Evolutionary conservation across 2,888 invertebrate genomes (phyloP).

Genomic region (Eupeodes luniger): DNA sequence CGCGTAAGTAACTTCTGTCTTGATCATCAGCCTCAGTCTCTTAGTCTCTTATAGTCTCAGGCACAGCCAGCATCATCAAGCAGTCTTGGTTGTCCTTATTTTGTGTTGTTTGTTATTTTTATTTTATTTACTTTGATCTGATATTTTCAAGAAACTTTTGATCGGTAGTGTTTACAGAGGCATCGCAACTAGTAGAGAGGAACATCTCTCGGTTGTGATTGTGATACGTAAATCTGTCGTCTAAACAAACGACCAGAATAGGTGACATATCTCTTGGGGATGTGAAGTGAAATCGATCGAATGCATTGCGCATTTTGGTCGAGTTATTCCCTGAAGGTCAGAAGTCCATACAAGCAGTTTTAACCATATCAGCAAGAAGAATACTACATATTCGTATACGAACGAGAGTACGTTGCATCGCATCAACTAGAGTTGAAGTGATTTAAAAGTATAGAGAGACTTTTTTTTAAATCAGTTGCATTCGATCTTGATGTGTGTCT

Average conservation of each 20-base stretch:
- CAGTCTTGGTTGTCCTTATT: slow-evolving; percentile 24
- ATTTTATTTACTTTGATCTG: slow-evolving; percentile 52
- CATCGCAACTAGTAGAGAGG: slow-evolving; percentile 37
- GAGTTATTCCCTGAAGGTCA: slow-evolving; percentile 75
- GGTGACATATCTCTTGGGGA: slow-evolving; percentile 72
- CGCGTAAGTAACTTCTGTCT: slow-evolving; percentile 43
- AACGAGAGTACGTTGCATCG: no score
- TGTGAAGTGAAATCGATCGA: slow-evolving; percentile 31
- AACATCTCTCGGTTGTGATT: slow-evolving; percentile 13
- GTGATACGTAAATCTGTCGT: slow-evolving; percentile 73
- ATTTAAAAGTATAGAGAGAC: slow-evolving; percentile 45
- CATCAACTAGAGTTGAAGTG: slow-evolving; percentile 36
- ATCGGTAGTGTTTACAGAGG: slow-evolving; percentile 65
- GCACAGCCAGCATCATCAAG: background rate
- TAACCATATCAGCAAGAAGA: background rate
- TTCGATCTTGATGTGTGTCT: slow-evolving; percentile 69
- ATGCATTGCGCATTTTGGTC: slow-evolving; percentile 66
- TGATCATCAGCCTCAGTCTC: background rate
- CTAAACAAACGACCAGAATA: slow-evolving; percentile 34
- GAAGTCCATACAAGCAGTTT: slow-evolving; percentile 54
- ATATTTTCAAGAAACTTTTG: slow-evolving; percentile 67
- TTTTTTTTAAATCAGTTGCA: slow-evolving; percentile 66
- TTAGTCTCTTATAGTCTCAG: no score
- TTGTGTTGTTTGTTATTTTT: background rate
- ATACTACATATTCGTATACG: background rate